Evolutionary conservation across 2,888 invertebrate species (phyloP).

Genomic region (Aphelenchoides bicaudatus): DNA sequence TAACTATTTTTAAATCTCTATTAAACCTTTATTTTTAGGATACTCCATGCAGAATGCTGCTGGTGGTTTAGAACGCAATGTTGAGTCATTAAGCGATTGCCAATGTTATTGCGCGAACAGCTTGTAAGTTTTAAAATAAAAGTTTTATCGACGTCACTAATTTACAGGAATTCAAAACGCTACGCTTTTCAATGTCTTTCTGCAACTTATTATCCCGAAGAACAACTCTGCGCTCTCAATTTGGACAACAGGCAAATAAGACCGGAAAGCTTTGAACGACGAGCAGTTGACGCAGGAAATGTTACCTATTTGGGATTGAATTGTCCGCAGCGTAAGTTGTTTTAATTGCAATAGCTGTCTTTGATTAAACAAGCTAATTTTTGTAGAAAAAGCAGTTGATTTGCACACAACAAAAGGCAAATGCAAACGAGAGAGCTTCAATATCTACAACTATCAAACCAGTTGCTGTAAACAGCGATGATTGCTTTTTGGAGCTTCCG

Average conservation of each 20-base stretch:
- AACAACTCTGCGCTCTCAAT: constrained; percentile 57
- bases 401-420: constrained; percentile 11
- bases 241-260: constrained; percentile 43
- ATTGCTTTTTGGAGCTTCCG: constrained; percentile 53
- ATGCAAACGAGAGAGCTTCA: not conserved
- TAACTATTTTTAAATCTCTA: constrained; percentile 19
- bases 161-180: constrained; percentile 45
- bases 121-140: constrained; percentile 34
- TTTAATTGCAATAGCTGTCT: constrained; percentile 8
- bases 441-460: not conserved
- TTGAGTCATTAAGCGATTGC: constrained; percentile 55
- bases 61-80: constrained; percentile 55
- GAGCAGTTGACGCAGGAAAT: constrained; percentile 30
- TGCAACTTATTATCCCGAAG: constrained; percentile 57
- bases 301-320: constrained; percentile 48
- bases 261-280: constrained; percentile 31
- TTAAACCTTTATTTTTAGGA: constrained; percentile 31
- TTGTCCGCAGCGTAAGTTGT: constrained; percentile 34
- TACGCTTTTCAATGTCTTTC: constrained; percentile 59
- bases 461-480: constrained; percentile 36
- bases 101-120: constrained; percentile 59
- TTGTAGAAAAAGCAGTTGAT: constrained; percentile 17
- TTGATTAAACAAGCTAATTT: not conserved
- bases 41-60: constrained; percentile 51
- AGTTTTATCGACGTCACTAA: not conserved